Evolutionary conservation across 2,113 vertebrate species (phyloP), one percentile per base, ranked within the genome.

Genomic region (Phaethornis superciliosus): DNA sequence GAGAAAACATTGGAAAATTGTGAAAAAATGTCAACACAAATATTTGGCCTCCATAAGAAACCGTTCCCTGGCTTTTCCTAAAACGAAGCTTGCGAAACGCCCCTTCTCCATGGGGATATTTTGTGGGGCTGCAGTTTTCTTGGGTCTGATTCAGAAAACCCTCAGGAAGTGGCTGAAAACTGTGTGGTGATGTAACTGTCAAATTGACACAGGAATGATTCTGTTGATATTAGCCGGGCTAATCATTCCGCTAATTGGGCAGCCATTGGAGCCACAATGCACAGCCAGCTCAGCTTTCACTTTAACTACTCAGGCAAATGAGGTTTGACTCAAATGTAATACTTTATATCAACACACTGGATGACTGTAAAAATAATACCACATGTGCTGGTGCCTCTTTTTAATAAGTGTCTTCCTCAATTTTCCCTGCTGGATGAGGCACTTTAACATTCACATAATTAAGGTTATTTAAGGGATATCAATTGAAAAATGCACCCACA

Each of bases 321-420:
- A 98, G 97, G 96, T 98, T 98, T 98, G 98, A 98, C 98, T 98
- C 97, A 97, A 97, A 98, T 96, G 97, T 96, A 98, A 98, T 98
- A 98, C 98, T 98, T 98, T 97, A 96, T 96, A 98, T 98, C 98
- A 98, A 98, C 98, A 98, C 94, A 93, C 93, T 51, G 96, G 97
- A 98, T 97, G 97, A 96, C 97, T 98, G 96, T 96, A 97, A 98
- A 98, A 98, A 98, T 97, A 98, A 97, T 97, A 96, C 98, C 97
- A 98, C 97, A 98, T 98, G 97, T 97, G 96, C 88, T 63, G 93
- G 97, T 97, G 97, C 95, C 97, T 97, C 97, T 92, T 96, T 97
- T 97, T 98, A 98, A 98, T 98, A 97, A 97, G 98, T 98, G 98
- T 98, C 98, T 98, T 98, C 98, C 98, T 98, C 97, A 98, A 98